A percentile compares a stretch with the other conserved stretches of the same genome.
Evolutionary conservation across 2,888 invertebrate genomes (phyloP).

Genomic region (Drosophila neutralis): DNA sequence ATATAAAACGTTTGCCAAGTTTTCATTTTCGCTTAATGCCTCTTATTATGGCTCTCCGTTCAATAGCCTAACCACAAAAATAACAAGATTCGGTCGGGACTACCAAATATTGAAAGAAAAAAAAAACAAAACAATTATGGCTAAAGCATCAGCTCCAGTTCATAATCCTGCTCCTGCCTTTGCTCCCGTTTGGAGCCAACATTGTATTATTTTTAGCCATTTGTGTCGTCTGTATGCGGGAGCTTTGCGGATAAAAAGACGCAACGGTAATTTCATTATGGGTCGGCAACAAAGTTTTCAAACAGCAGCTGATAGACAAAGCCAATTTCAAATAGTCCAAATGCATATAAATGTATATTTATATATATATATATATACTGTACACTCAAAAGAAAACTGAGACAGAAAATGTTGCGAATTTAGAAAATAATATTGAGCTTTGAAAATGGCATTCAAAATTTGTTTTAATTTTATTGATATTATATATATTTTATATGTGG

Average conservation of each 20-base stretch:
- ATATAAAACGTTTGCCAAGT: constrained; percentile 31
- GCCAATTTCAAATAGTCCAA: constrained; percentile 78
- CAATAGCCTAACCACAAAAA: constrained; percentile 38
- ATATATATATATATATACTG: constrained; percentile 58
- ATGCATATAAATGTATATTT: constrained; percentile 76
- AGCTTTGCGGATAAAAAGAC: constrained; percentile 69
- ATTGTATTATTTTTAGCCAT: constrained; percentile 47
- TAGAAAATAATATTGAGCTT: neutral
- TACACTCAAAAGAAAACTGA: neutral
- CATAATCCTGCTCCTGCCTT: neutral
- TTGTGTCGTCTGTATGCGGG: constrained; percentile 59
- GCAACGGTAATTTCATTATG: constrained; percentile 72
- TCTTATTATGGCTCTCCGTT: constrained; percentile 49
- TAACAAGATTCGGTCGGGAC: constrained; percentile 19
- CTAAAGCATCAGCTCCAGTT: constrained; percentile 4
- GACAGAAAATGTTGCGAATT: neutral
- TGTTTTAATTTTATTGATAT: neutral
- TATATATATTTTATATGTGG: neutral
- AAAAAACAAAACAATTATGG: constrained; percentile 62
- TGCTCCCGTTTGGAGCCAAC: constrained; percentile 14
- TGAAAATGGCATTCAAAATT: neutral
- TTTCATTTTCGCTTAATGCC: constrained; percentile 75
- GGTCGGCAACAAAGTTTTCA: constrained; percentile 40
- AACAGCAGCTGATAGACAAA: constrained; percentile 48
- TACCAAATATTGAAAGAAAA: neutral